Evolutionary conservation across 2,888 invertebrate genomes (phyloP).

Genomic region (Polydrusus pterygomalis): DNA sequence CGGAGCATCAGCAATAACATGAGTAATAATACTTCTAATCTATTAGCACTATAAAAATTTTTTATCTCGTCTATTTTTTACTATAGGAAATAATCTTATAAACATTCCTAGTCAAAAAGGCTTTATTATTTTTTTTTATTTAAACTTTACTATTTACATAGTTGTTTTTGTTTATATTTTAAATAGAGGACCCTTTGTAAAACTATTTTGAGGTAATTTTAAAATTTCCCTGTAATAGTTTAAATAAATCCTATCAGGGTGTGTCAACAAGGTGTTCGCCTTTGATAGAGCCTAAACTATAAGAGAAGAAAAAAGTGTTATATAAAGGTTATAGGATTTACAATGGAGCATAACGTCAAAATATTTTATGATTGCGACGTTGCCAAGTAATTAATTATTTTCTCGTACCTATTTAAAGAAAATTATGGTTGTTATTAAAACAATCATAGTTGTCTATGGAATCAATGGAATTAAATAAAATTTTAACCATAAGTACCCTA

Average conservation of each 20-base stretch:
- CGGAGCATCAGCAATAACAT: not conserved
- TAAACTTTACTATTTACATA: slow-evolving; percentile 15
- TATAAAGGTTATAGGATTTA: too few species aligned
- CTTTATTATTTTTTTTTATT: slow-evolving; percentile 36
- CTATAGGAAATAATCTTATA: slow-evolving; percentile 32
- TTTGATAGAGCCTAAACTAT: too few species aligned
- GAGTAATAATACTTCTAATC: not conserved
- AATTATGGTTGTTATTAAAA: too few species aligned
- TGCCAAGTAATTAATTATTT: too few species aligned
- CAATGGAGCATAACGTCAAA: too few species aligned
- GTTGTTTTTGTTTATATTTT: not conserved
- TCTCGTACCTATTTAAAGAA: too few species aligned
- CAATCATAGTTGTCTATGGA: too few species aligned
- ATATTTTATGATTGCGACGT: too few species aligned
- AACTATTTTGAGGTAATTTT: not conserved
- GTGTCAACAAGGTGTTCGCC: too few species aligned
- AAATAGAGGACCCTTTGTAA: not conserved
- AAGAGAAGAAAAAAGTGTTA: too few species aligned
- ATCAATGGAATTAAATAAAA: too few species aligned
- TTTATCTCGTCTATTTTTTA: slow-evolving; percentile 7
- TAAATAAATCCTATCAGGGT: not conserved
- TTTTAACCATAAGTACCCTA: too few species aligned
- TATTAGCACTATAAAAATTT: not conserved
- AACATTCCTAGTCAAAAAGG: slow-evolving; percentile 56
- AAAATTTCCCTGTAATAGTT: not conserved